Evolutionary conservation across 2,113 vertebrate species (phyloP).

Genomic region (Dicrurus megarhynchus): DNA sequence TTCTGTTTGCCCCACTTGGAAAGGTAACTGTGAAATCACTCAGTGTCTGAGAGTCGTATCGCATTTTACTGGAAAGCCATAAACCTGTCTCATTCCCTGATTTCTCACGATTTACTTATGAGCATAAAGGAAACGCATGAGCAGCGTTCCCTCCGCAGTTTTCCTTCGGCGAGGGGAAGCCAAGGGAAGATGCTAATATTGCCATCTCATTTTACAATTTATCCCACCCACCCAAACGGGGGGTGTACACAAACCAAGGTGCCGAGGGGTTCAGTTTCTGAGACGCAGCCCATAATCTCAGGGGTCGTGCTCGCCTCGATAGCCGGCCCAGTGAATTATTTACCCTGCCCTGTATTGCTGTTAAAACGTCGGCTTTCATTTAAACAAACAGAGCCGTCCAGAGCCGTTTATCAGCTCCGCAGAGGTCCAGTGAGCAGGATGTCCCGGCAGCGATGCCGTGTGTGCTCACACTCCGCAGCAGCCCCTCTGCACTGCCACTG

Average conservation of each 20-base stretch:
- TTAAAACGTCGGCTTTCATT: not conserved
- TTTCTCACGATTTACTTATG: constrained; percentile 38
- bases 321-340: not conserved
- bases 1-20: not conserved
- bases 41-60: constrained; percentile 57
- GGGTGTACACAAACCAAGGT: not conserved
- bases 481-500: not conserved
- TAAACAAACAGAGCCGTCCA: not conserved
- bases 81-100: constrained; percentile 55
- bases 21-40: constrained; percentile 55
- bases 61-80: constrained; percentile 59
- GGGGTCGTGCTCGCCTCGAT: not conserved
- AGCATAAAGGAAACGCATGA: constrained; percentile 50
- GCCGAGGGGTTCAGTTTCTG: not conserved
- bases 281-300: not conserved
- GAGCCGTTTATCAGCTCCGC: not conserved
- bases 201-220: constrained; percentile 40
- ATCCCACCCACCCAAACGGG: not conserved
- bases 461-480: not conserved
- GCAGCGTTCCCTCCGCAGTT: constrained; percentile 20
- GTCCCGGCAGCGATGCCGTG: not conserved
- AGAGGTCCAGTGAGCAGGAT: not conserved
- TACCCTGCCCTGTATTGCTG: not conserved
- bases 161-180: not conserved
- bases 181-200: constrained; percentile 28